Evolutionary conservation across 2,113 vertebrate genomes (phyloP).

Genomic region (Panurus biarmicus): DNA sequence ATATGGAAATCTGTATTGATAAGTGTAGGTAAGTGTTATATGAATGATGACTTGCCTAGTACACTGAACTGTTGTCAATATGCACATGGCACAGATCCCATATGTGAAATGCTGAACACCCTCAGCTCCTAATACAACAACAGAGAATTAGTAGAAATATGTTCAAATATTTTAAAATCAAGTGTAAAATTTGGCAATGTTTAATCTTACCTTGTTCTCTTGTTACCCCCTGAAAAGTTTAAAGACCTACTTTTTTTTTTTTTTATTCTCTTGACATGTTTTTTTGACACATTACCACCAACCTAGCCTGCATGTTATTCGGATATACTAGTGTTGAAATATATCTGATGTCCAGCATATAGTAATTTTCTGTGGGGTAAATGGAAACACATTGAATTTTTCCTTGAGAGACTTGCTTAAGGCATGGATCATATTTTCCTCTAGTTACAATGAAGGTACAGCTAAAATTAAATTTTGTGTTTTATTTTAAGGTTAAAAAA

Average conservation of each 20-base stretch:
- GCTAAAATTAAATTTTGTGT: not conserved
- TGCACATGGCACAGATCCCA: not conserved
- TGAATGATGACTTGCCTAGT: not conserved
- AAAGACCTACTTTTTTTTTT: not conserved
- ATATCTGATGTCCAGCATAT: not conserved
- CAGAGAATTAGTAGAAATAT: not conserved
- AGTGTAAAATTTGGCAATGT: not conserved
- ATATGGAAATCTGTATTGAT: not conserved
- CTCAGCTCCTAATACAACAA: not conserved
- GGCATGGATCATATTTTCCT: not conserved
- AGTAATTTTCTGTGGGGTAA: not conserved
- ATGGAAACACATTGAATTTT: slow-evolving; percentile 4
- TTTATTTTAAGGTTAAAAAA: slow-evolving; percentile 49
- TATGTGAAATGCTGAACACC: not conserved
- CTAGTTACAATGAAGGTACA: not conserved
- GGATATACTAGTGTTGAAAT: not conserved
- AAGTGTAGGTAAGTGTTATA: not conserved
- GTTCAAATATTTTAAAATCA: not conserved
- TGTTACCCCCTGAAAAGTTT: not conserved
- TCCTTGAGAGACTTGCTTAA: not conserved
- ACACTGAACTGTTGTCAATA: not conserved
- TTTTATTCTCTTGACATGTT: not conserved
- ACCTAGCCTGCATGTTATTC: not conserved
- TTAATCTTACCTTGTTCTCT: not conserved
- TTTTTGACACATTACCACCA: not conserved